Evolutionary conservation across 2,113 vertebrate genomes (phyloP), one percentile per base, ranked within the genome.

Genomic region (Aspiorhynchus laticeps): DNA sequence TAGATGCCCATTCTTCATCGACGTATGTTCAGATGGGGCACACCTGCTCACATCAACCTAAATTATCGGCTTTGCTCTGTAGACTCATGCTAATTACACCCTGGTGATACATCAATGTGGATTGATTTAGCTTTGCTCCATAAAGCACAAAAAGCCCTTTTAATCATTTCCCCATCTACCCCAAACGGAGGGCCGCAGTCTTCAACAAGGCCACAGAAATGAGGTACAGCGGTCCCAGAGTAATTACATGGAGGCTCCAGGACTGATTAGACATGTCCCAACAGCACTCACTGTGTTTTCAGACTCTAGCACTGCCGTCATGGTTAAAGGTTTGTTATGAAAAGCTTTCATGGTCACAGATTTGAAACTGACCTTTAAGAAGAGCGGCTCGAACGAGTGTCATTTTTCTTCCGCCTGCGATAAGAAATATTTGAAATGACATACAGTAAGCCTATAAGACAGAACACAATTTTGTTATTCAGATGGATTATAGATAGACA

Each of bases 1-100:
- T 53, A 75, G 7, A 28, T 69, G 67, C 71, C 71, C 53, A 85
- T 85, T 80, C 76, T 73, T 85, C 67, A 61, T 53, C 21, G 33
- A 56, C 31, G 31, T 41, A 48, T 41, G 53, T 36, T 84, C 76
- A 59, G 83, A 67, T 80, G n/a, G 41, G 56, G 59, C 65, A 77
- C 87, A 90, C 88, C 85, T 87, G 79, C 83, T 85, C 63, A 71
- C 78, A 88, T 88, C 83, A 85, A 61, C 56, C 85, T 87, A 81
- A 87, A 78, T 88, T 80, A 87, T 89, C 61, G 86, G 84, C 71
- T 80, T 83, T 88, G 80, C 83, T 83, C 85, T 21, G 43, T 75
- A 88, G 77, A 85, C 78, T 87, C 85, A 56, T 85, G 86, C 85
- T 91, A 91, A 91, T 91, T 89, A 91, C 82, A 83, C 85, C 81